These are phyloP conservation scores for Acanthopagrus latus DNA, from an alignment of 2,797 vertebrate species.

Conservation along the genomic window DNA sequence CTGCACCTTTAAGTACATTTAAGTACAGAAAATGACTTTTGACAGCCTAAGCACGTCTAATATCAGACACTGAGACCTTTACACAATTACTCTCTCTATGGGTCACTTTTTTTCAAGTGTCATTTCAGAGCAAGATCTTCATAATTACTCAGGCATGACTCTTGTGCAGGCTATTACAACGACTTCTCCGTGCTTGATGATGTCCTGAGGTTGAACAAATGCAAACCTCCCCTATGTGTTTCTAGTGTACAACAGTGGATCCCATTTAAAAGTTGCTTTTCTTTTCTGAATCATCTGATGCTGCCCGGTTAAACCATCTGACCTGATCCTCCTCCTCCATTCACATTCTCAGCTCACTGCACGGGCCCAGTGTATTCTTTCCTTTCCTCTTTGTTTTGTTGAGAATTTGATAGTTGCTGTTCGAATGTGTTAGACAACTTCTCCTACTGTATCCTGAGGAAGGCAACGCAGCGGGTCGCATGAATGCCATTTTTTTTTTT, in stretches of 20 bases:
- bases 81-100: no score
- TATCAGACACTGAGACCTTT: no score
- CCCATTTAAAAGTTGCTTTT: no score
- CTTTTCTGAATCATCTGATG: no score
- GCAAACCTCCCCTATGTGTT: not conserved
- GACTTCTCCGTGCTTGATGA: not conserved
- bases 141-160: no score
- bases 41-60: no score
- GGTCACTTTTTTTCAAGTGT: no score
- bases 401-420: conserved; percentile 47
- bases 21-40: no score
- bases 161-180: no score
- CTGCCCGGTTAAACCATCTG: not conserved
- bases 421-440: conserved; percentile 77
- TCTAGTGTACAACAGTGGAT: not conserved
- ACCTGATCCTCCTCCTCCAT: not conserved
- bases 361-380: no score
- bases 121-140: no score
- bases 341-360: not conserved
- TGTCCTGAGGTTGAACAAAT: not conserved
- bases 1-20: no score
- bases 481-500: conserved; percentile 80
- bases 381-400: not conserved
- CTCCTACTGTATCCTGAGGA: conserved; percentile 77
- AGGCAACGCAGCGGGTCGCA: conserved; percentile 73